These are phyloP conservation scores for Agrilus planipennis DNA, from an alignment of 1,140 invertebrate genomes.

Conservation along the genomic window DNA sequence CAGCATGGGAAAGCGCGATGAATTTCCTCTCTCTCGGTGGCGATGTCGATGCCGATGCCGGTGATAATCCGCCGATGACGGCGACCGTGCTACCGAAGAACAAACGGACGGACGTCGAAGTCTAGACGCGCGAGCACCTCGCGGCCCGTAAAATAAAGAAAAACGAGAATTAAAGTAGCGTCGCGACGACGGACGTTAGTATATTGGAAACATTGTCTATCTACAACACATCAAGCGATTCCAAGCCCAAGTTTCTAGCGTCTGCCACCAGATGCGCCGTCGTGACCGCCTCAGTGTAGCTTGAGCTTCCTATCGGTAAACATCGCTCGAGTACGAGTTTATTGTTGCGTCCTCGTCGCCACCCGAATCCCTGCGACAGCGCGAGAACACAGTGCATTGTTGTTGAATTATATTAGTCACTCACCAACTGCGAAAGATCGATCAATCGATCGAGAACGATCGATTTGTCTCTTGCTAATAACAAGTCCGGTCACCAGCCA, in stretches of 20 bases:
- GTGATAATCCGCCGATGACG: too few species aligned
- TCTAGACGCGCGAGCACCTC: too few species aligned
- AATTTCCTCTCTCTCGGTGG: too few species aligned
- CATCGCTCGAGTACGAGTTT: constrained; percentile 8
- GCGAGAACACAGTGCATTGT: neutral
- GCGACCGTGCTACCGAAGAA: too few species aligned
- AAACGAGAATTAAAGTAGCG: constrained; percentile 9
- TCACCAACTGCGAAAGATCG: neutral
- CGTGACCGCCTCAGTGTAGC: constrained; percentile 26
- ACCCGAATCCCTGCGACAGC: neutral
- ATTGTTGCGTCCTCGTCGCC: constrained; percentile 1
- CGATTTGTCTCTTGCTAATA: too few species aligned
- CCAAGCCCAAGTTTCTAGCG: constrained; percentile 19
- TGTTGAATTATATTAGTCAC: neutral
- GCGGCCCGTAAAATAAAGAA: constrained; percentile 2
- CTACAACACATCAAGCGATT: constrained; percentile 20
- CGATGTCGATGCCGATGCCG: too few species aligned
- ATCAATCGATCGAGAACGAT: too few species aligned
- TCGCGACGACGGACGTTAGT: constrained; percentile 16
- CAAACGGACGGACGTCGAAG: neutral
- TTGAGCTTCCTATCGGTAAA: constrained; percentile 24
- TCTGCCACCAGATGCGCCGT: constrained; percentile 24
- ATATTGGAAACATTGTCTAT: constrained; percentile 18
- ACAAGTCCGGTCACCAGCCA: too few species aligned
- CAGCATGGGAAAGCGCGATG: too few species aligned